Evolutionary conservation across 2,888 invertebrate genomes (phyloP), one percentile per base, ranked within the genome.

Genomic region (Deilephila elpenor): DNA sequence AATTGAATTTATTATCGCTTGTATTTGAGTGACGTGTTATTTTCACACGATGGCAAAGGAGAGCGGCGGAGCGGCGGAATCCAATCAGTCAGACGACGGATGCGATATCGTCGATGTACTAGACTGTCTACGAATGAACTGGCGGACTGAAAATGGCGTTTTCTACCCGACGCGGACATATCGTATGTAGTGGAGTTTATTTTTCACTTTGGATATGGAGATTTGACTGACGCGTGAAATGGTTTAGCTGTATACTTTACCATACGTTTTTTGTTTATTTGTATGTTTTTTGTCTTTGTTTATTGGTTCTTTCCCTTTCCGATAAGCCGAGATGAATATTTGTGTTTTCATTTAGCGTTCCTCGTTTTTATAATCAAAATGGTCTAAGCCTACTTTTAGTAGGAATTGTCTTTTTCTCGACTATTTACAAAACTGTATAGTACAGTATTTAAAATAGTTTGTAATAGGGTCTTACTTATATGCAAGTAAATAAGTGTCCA

Each of bases 1-100:
- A 94, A 94, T 94, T 93, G 93, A 94, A 94, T 94, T 94, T 94
- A 94, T 94, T 93, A 94, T 93, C 90, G 90, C 88, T 90, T 90
- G 91, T 92, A 88, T 93, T 93, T 94, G 94, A 94, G 89, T 93
- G 94, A 94, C 94, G 91, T 93, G 93, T 93, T 94, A 93, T 94
- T 94, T 87, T 93, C 93, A 92, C 93, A 91, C 93, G 90, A 86
- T 84, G 84, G 84, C 85, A 86, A 89, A 91, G 89, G 84, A 90
- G 85, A 87, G 85, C 83, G 82, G 75, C 77, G 81, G 77, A 86
- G 84, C 85, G 84, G 81, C 82, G 86, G 87, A 87, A 89, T 89
- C 92, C 93, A 94, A 94, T 94, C 94, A 94, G 92, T 91, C 91
- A 88, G 85, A 80, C 83, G 84, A 81, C 87, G 88, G 85, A 88